Percentiles rank a stretch among this genome's conserved stretches.
phyloP scores from a whole-genome alignment of 2,888 invertebrate species.

The Macrosoma leucophasiata region DNA sequence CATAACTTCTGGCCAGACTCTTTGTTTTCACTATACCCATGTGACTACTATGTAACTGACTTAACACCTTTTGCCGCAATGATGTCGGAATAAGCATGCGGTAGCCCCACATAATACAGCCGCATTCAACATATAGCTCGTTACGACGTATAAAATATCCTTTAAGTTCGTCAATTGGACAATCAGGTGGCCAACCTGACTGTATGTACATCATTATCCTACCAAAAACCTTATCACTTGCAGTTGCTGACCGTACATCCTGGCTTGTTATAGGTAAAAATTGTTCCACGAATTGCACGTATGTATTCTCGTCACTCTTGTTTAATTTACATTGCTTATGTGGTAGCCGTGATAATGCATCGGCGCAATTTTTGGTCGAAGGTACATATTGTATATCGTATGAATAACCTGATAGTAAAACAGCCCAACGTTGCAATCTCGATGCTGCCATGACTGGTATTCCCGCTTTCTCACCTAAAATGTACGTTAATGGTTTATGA shows the following conservation, averaged over 20 bases:
- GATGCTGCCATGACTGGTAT: too few relatives aligned
- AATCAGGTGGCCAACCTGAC: background rate
- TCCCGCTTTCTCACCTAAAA: too few relatives aligned
- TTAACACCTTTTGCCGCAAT: background rate
- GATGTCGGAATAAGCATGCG: slow-evolving; percentile 7
- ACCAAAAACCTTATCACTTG: background rate
- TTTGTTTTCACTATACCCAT: slow-evolving; percentile 5
- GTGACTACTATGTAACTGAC: slow-evolving; percentile 5
- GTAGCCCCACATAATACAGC: slow-evolving; percentile 20
- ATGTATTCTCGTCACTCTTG: background rate
- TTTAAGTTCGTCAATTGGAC: background rate
- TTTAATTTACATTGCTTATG: too few relatives aligned
- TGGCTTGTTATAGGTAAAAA: background rate
- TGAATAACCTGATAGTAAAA: background rate
- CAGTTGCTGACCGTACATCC: background rate
- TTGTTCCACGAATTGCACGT: background rate
- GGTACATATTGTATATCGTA: background rate
- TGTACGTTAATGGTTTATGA: slow-evolving; percentile 1
- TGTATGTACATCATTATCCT: background rate
- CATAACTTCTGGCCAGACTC: background rate
- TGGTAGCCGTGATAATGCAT: background rate
- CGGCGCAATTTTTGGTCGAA: background rate
- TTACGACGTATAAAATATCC: slow-evolving; percentile 1
- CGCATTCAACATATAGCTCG: slow-evolving; percentile 14
- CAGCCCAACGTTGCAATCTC: background rate